Base-by-base conservation (phyloP, 1,140 invertebrate species). In the Ceratoteleas bidentatus region DNA sequence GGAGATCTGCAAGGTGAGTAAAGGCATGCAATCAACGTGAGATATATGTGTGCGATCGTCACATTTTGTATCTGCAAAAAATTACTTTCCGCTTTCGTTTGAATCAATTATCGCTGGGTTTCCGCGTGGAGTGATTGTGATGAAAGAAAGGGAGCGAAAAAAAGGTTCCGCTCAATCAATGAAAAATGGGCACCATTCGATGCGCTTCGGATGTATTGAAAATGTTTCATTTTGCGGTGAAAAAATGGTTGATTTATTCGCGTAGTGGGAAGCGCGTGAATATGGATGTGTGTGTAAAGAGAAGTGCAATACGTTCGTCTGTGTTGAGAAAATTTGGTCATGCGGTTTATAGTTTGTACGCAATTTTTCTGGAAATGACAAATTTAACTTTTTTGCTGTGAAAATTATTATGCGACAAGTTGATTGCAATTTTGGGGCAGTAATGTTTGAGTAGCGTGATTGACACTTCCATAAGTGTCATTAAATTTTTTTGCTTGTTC, bases 1-100 rank as follows among this genome's bases (percentile, higher is more conserved):
- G 15, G 94, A 95, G 87, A 93, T 94, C 84, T 92, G 92, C 69
- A 93, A 93, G 92, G 93, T 94, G 87, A 88, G 92, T 80, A 68
- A 72, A 74, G 64, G 69, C 58, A 52, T 57, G 69, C 62, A 53
- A 74, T 74, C 64, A 69, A 62, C 64, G 43, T 33, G 56, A 60
- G 49, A 79, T 72, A 65, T 79, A 68, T 66, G 14, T 40, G 32
- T 62, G 10, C 58, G 47, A 52, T 65, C 24, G 36, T 33, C 54
- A 32, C 38, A 62, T 58, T 57, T 45, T 56, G 47, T 47, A 66
- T 53, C 50, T 7, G 15, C 24, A 11, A 45, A 68, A 24, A 76
- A 68, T 66, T 76, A 49, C 60, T n/a, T 50, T 57, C 24, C 24
- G 24, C 24, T 24, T n/a, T n/a, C n/a, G n/a, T n/a, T n/a, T n/a